Evolutionary conservation across 2,113 vertebrate genomes (phyloP).

Genomic region (Ardeotis arabs): DNA sequence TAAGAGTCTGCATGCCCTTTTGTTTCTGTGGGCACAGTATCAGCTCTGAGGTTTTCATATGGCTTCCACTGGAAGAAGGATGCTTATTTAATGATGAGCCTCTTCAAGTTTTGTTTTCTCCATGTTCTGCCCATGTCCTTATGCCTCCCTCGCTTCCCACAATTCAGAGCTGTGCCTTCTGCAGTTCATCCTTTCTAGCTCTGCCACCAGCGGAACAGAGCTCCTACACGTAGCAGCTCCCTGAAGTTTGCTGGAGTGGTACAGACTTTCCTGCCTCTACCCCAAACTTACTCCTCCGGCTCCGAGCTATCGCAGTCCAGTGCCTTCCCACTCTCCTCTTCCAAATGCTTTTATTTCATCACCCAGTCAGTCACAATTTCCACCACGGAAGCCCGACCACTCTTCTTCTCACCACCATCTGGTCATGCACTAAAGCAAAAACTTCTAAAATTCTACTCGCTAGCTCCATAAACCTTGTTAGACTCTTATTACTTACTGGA

Average conservation of each 20-base stretch:
- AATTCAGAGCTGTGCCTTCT: conserved; percentile 8
- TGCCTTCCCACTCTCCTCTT: conserved; percentile 57
- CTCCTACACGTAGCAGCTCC: not conserved
- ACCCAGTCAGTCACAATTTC: conserved; percentile 63
- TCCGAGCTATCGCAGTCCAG: not conserved
- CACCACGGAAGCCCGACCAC: conserved; percentile 6
- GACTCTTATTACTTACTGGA: conserved; percentile 45
- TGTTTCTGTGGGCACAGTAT: not conserved
- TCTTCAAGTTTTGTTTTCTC: not conserved
- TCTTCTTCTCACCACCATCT: conserved; percentile 63
- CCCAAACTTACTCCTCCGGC: conserved; percentile 13
- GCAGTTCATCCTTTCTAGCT: not conserved
- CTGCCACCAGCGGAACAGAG: not conserved
- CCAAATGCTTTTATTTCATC: conserved; percentile 61
- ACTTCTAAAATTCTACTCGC: conserved; percentile 54
- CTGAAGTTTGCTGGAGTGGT: not conserved
- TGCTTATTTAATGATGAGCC: not conserved
- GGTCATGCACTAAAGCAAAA: conserved; percentile 55
- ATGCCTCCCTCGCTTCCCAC: conserved; percentile 10
- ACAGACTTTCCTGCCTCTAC: conserved; percentile 8
- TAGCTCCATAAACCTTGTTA: conserved; percentile 55
- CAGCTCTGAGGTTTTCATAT: not conserved
- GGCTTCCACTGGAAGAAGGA: not conserved
- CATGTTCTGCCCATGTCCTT: not conserved
- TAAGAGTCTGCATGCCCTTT: not conserved